Evolutionary conservation across 1,140 invertebrate genomes (phyloP).

Genomic region (Venustaconcha ellipsiformis): DNA sequence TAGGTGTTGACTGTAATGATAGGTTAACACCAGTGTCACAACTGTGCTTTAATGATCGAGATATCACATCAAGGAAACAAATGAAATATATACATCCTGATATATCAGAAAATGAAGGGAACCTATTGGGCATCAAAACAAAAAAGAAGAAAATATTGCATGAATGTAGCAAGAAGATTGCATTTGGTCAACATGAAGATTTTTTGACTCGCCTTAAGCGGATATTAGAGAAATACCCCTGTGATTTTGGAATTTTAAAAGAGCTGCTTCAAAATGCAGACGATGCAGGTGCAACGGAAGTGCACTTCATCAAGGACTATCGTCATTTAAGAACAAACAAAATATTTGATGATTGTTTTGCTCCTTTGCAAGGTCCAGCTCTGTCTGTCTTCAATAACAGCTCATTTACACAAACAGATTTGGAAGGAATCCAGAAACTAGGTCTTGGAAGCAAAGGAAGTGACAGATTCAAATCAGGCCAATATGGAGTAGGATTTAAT

Average conservation of each 20-base stretch:
- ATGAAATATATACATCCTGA: conserved; percentile 35
- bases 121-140: conserved; percentile 38
- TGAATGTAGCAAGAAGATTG: conserved; percentile 5
- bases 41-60: conserved; percentile 40
- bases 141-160: conserved; percentile 25
- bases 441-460: conserved; percentile 43
- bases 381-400: conserved; percentile 55
- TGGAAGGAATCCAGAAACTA: conserved; percentile 51
- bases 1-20: conserved; percentile 24
- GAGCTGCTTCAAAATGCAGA: conserved; percentile 56
- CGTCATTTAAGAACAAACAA: conserved; percentile 30
- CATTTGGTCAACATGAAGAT: conserved; percentile 57
- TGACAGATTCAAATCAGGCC: conserved; percentile 42
- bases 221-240: conserved; percentile 54
- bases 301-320: conserved; percentile 57
- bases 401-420: conserved; percentile 49
- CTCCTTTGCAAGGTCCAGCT: conserved; percentile 31
- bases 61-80: background rate
- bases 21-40: conserved; percentile 11
- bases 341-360: conserved; percentile 25
- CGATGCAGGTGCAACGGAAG: conserved; percentile 68
- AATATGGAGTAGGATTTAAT: conserved; percentile 59
- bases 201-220: conserved; percentile 51
- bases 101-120: conserved; percentile 16
- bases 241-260: conserved; percentile 41